Conservation (phyloP, 2,888 invertebrate species). For the Cantharis lateralis region DNA sequence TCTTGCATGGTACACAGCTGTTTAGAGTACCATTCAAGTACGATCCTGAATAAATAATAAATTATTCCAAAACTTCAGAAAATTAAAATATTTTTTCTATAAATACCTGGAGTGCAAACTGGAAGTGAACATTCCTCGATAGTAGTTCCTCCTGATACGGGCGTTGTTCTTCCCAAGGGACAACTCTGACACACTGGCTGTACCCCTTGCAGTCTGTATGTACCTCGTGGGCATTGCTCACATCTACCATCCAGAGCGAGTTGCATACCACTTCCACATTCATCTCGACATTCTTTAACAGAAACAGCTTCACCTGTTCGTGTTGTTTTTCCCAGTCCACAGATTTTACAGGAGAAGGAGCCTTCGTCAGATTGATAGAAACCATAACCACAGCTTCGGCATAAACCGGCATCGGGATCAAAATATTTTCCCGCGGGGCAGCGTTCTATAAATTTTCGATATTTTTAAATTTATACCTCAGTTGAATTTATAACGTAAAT, state of each 20-base stretch:
- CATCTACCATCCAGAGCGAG: conserved; percentile 87
- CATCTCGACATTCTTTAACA: conserved; percentile 85
- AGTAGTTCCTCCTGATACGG: conserved; percentile 79
- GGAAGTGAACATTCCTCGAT: conserved; percentile 92
- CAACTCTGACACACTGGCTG: conserved; percentile 88
- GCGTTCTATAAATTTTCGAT: conserved; percentile 64
- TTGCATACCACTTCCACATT: conserved; percentile 85
- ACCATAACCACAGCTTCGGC: conserved; percentile 91
- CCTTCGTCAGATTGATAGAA: conserved; percentile 92
- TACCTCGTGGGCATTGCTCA: conserved; percentile 84
- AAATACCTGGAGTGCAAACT: conserved; percentile 74
- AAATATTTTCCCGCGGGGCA: conserved; percentile 95
- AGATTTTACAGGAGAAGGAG: conserved; percentile 85
- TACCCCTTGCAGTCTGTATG: conserved; percentile 75
- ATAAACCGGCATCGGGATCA: conserved; percentile 85
- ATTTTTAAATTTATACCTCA: not conserved
- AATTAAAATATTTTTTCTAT: not conserved
- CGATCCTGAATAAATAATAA: conserved; percentile 60
- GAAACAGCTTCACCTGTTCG: conserved; percentile 88
- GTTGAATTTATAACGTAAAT: not conserved
- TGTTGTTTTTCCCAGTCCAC: conserved; percentile 91
- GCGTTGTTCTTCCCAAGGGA: conserved; percentile 89
- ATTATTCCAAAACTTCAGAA: not conserved
- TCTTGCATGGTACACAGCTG: conserved; percentile 84
- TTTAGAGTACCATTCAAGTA: conserved; percentile 87